Evolutionary conservation across 53 echinoderm and acorn worm genomes (phyloP), one percentile per base, ranked within the genome.

Genomic region (Holothuria scabra): DNA sequence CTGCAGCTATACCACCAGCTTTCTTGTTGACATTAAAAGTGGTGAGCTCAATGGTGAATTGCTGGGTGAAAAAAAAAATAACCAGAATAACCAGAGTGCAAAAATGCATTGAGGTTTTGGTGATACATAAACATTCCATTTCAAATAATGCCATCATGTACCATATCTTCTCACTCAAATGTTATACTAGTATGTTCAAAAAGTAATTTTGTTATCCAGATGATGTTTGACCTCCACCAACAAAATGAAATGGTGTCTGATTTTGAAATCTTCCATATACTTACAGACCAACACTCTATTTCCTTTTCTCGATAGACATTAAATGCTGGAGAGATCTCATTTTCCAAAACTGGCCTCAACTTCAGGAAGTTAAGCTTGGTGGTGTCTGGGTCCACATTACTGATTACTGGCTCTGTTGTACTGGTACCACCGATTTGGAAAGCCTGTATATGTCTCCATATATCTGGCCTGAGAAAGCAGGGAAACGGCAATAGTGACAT

Each of bases 271-370:
- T 12, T 68, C 41, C 37, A 41, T 41, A 46, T 28, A 31, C 85
- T 80, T 67, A 91, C 92, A 82, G 85, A 74, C 92, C 92, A 91
- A 38, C 75, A 91, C 3, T 46, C 76, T 28, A 7, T 74, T 60
- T 91, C 92, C 25, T 85, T 61, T 1, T 85, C 83, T 23, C 34
- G 48, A 60, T 85, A 91, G 19, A 74, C 28, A 66, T 65, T 85
- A 44, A 88, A 66, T 6, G 85, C 88, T 21, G 83, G 58, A 31
- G 63, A 58, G 18, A 33, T 49, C 33, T 23, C 52, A 34, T 30
- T 59, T 83, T 13, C 72, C 65, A 32, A 56, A 58, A 75, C 60
- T 83, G 16, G 56, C 81, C 33, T 69, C 75, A 74, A 46, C 56
- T 65, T 85, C 57, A 38, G 74, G 80, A 80, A 88, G 74, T 72